Evolutionary conservation across 2,888 invertebrate species (phyloP), one percentile per base, ranked within the genome.

Genomic region (Choreutis nemorana): DNA sequence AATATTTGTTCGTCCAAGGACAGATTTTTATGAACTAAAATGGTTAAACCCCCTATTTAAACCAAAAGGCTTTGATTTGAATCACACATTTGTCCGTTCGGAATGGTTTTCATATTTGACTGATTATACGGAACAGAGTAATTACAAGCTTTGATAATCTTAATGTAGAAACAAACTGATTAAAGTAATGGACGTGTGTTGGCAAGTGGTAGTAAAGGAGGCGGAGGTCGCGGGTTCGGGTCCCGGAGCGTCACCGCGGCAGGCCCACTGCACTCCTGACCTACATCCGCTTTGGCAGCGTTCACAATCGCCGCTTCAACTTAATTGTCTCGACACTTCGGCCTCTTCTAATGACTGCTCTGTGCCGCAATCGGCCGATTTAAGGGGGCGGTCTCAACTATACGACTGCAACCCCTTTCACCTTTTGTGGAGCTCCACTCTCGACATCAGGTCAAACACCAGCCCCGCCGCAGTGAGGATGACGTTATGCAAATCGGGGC

Each of bases 281-380:
- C 78, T 77, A 78, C 57, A 73, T 77, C 68, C 68, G 73, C 71
- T 71, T 77, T 78, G 78, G 78, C 78, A 78, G 62, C 62, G 77
- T 55, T 70, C 70, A 70, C 77, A 73, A 75, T 77, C 75, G 54
- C 66, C 72, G 77, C 77, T 77, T 73, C 73, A 73, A 71, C 75
- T 77, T 78, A 78, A 78, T 78, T 78, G 75, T 78, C 62, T 65
- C 71, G 73, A 72, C 77, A 77, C 78, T 77, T 65, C 58, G 68
- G 48, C 60, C 66, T 61, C 61, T 68, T 70, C 70, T 78, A 78
- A 77, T 75, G 75, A 78, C 64, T 65, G 63, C 59, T 67, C 67
- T 55, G 70, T 75, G 75, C 31, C 24, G 32, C 36, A 34, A 34
- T 34, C 36, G 31, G 30, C 25, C 25, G 31, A 34, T 34, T 31